Conservation (phyloP, 2,113 vertebrate genomes). For the Puffinus mauretanicus region DNA sequence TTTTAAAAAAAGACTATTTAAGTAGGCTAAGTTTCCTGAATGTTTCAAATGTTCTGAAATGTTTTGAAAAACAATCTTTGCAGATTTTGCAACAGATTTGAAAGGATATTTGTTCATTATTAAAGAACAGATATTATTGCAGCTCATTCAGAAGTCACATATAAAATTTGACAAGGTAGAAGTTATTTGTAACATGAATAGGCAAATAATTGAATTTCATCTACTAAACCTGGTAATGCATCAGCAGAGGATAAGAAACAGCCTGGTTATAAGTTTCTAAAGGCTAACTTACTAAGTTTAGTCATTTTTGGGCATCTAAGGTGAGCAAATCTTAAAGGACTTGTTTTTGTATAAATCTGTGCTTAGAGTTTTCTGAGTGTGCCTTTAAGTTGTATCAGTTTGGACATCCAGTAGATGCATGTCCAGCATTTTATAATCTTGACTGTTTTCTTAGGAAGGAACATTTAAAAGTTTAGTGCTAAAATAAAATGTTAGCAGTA, state of each 20-base stretch:
- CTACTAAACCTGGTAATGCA: neutral
- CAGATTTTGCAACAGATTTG: neutral
- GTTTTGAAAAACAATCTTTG: neutral
- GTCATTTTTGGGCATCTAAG: neutral
- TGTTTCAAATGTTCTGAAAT: neutral
- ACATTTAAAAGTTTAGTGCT: neutral
- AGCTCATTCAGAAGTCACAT: neutral
- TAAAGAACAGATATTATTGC: neutral
- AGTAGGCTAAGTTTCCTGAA: neutral
- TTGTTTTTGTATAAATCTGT: neutral
- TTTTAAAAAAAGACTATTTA: neutral
- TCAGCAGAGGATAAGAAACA: neutral
- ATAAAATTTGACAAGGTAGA: neutral
- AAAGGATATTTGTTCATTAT: neutral
- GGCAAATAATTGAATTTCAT: neutral
- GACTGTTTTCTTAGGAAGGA: neutral
- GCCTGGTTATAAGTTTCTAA: neutral
- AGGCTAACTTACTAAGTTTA: neutral
- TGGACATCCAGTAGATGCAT: neutral
- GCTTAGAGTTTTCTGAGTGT: fast-evolving
- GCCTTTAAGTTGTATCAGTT: neutral
- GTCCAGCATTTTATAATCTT: neutral
- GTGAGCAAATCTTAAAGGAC: neutral
- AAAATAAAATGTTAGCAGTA: neutral
- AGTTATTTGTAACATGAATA: neutral